Base-by-base conservation (phyloP, 1,140 invertebrate genomes). In the Drosophila persimilis region DNA sequence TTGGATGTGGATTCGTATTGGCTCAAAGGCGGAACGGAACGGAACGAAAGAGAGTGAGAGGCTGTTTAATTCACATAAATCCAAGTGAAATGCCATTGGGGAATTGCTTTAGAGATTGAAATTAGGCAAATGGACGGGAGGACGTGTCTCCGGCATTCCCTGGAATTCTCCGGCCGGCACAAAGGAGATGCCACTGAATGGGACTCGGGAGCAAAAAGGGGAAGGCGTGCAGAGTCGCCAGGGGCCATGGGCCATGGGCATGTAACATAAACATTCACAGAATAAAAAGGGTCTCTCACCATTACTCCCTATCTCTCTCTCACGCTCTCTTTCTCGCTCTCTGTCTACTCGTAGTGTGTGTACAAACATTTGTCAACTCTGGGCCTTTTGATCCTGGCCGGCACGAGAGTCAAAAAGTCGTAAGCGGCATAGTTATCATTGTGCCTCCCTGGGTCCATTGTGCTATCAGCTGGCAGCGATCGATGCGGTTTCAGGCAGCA, bases 21-120 rank as follows among this genome's bases (percentile, higher is more conserved):
- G 35, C 35, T 39, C 35, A 39, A 39, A 11, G 35, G 35, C 35
- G 48, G 35, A 39, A 11, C 9, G 48, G 35, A 39, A 11, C 9
- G 35, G 11, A 39, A 13, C 35, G 11, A 39, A 46, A 3, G 51
- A 35, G 46, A 48, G 50, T 22, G 22, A 13, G 45, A 45, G 58
- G 67, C 84, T 73, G 75, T 78, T 88, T 88, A 83, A 88, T 88
- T 88, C 83, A 88, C 83, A 88, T 88, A 88, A 88, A 88, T 88
- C 71, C 64, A 74, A 67, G 83, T 65, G 65, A 88, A 88, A 67
- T 76, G 75, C 83, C 83, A 79, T 88, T 88, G 83, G 83, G 83
- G 83, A 88, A 88, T 88, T 77, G 83, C 72, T 54, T 64, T 60
- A 56, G 62, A 44, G 54, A 45, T 65, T 64, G 83, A 88, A 88